Evolutionary conservation across 2,797 vertebrate genomes (phyloP), one percentile per base, ranked within the genome.

Genomic region (Gymnopithys bicolor): DNA sequence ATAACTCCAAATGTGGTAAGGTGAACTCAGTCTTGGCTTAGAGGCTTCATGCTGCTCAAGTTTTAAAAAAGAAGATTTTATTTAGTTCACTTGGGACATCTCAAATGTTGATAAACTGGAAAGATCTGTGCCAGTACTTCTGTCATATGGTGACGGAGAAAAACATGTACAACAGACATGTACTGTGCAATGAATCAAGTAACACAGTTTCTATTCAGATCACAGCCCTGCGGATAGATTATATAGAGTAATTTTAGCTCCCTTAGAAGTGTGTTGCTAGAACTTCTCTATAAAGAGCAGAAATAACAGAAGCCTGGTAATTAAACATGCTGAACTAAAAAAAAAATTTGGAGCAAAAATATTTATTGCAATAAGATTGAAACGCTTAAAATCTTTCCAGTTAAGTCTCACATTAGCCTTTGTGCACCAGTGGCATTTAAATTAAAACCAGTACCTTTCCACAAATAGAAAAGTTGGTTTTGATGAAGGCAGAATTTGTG

Each of bases 321-420:
- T 93, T 90, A 90, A 94, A 75, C 33, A 90, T 16, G 17, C 74
- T 80, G 71, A 91, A 96, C 80, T 79, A 27, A 19, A 91, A 67
- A 91, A 67, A 90, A 86, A 82, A 86, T 58, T 9, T 66, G 32
- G 45, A 89, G 49, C 1, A 2, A 93, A 95, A 94, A 94, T 94
- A 96, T 92, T 96, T 95, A 89, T 74, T 94, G 75, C 86, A 79
- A 35, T 82, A 79, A 87, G 90, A 89, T 49, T 94, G 89, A 90
- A 95, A 56, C 58, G 75, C 41, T 94, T 92, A 60, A 76, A 89
- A 66, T 91, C 53, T 84, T 89, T 96, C 81, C 58, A 62, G 30
- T 68, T 83, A 56, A 86, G 41, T 64, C 53, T 85, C 3, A 5
- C 27, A 68, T 76, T 88, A 90, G 67, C 32, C 56, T 95, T 94